Evolutionary conservation across 2,797 vertebrate genomes (phyloP).

Genomic region (Crossoptilon crossoptilon): DNA sequence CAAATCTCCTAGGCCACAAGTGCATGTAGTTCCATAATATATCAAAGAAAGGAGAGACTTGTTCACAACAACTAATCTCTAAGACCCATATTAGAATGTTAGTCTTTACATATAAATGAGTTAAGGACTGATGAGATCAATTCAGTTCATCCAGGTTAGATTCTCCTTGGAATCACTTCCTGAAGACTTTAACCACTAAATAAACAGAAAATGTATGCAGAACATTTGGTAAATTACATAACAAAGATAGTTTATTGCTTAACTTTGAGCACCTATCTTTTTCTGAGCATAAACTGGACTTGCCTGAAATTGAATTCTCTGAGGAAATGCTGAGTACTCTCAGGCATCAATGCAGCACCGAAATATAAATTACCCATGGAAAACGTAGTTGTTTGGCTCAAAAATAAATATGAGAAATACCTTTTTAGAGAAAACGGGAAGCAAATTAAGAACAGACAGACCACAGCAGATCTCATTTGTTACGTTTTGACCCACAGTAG

Average conservation of each 20-base stretch:
- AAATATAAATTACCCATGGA: neutral
- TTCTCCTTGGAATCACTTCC: neutral
- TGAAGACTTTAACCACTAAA: neutral
- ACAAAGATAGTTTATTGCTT: neutral
- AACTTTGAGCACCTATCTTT: neutral
- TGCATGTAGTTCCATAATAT: neutral
- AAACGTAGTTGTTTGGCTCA: neutral
- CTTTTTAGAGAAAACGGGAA: neutral
- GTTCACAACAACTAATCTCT: neutral
- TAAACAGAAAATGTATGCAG: neutral
- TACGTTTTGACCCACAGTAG: neutral
- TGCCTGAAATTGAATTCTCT: neutral
- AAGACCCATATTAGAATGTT: neutral
- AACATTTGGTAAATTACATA: neutral
- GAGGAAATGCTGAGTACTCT: neutral
- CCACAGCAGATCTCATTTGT: neutral
- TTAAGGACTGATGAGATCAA: neutral
- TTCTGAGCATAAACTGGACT: neutral
- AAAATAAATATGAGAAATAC: neutral
- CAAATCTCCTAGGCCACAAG: neutral
- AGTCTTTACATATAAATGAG: neutral
- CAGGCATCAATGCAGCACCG: neutral
- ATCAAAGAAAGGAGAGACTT: rapidly evolving
- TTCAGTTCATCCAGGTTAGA: neutral
- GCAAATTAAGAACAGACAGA: neutral